These are phyloP conservation scores for Latrodectus elegans DNA, from an alignment of 2,888 invertebrate species.

Conservation along the genomic window DNA sequence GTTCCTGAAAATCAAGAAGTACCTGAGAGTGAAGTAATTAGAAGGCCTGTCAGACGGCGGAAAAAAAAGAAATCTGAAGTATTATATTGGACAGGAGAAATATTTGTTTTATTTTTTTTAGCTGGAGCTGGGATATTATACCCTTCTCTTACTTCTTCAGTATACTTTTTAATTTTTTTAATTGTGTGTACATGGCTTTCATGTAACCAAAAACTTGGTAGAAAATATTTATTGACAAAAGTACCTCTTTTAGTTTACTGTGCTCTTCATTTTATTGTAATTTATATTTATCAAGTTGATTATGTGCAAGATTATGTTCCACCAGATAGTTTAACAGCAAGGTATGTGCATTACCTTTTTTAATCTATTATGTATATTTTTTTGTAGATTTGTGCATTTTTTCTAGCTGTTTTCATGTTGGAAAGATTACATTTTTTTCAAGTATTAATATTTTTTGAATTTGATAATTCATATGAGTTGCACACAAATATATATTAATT, in stretches of 20 bases:
- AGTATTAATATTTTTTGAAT: too few relatives aligned
- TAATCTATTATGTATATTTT: background rate
- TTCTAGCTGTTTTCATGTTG: background rate
- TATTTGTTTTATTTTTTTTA: slow-evolving; percentile 74
- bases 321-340: slow-evolving; percentile 83
- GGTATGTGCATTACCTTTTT: slow-evolving; percentile 78
- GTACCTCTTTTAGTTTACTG: slow-evolving; percentile 79
- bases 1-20: slow-evolving; percentile 36
- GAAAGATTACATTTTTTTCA: too few relatives aligned
- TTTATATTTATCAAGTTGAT: slow-evolving; percentile 89
- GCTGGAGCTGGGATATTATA: slow-evolving; percentile 85
- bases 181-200: slow-evolving; percentile 91
- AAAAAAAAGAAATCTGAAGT: slow-evolving; percentile 65
- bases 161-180: slow-evolving; percentile 91
- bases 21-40: slow-evolving; percentile 27
- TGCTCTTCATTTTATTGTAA: slow-evolving; percentile 82
- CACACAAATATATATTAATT: too few relatives aligned
- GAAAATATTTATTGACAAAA: slow-evolving; percentile 81
- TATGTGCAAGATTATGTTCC: slow-evolving; percentile 84
- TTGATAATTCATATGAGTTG: too few relatives aligned
- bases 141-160: slow-evolving; percentile 87
- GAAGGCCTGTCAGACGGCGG: slow-evolving; percentile 41
- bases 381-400: background rate
- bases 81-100: slow-evolving; percentile 69
- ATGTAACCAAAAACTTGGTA: slow-evolving; percentile 84